Base-by-base conservation (phyloP, 2,888 invertebrate genomes). In the Stenichneumon culpator region DNA sequence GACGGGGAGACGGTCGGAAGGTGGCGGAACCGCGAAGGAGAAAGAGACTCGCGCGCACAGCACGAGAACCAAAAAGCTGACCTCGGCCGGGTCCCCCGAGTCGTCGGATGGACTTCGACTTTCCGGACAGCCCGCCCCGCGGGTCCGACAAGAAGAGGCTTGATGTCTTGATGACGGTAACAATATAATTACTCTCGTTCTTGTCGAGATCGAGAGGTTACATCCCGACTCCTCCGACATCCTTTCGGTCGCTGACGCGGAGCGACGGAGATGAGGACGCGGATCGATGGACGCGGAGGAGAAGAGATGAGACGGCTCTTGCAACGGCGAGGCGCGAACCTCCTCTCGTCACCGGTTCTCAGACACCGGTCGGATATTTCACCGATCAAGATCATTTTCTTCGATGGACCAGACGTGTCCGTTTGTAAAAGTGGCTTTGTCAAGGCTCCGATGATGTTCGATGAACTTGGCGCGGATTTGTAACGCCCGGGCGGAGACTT, bases 121-220 rank as follows among this genome's bases (percentile, higher is more conserved):
- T 81, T 72, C 79, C 39, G 52, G 80, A 77, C 73, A 72, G 74
- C n/a, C 74, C 69, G 52, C 75, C 32, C 52, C 82, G 72, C 44
- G 83, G 63, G 28, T 28, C 74, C 74, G 39, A 69, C 74, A 75
- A 80, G 73, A 84, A 86, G 72, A 81, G 79, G 67, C 82, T 73
- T 83, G 86, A 86, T 86, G 88, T 88, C 87, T 88, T 88, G 85
- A 89, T 87, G 86, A 86, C 83, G 87, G 83, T 89, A 89, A 89
- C 89, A 86, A 88, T 88, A 85, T 89, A 88, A 89, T 89, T 88
- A 88, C 86, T 86, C 83, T 79, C 57, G 79, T 84, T 86, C 79
- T 77, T 81, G 82, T 52, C 73, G 68, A 57, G 70, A 54, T 47
- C 25, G 60, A 80, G 80, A 67, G 54, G 47, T 3, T 22, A 63